These are phyloP conservation scores for Gobiocypris rarus DNA, from an alignment of 2,113 vertebrate genomes.

Conservation along the genomic window DNA sequence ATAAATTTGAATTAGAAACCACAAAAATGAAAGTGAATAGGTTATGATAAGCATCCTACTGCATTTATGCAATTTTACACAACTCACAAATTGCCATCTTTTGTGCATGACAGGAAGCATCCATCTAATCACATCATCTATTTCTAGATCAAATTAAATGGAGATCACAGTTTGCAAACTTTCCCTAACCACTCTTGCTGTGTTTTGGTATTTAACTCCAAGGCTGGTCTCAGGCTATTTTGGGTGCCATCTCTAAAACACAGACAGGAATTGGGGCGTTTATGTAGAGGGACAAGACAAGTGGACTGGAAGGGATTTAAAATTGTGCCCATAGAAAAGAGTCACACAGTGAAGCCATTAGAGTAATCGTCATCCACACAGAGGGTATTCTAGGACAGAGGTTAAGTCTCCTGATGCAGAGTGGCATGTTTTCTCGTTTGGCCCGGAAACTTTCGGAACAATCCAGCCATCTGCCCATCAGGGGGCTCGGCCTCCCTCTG, in stretches of 20 bases:
- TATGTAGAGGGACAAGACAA: constrained; percentile 39
- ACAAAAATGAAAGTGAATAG: neutral
- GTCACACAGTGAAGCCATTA: constrained; percentile 18
- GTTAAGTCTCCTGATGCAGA: constrained; percentile 55
- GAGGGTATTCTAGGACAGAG: constrained; percentile 44
- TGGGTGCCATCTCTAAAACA: neutral
- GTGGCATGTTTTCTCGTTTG: constrained; percentile 63
- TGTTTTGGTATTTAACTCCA: constrained; percentile 9
- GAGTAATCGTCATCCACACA: constrained; percentile 10
- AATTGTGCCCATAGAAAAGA: constrained; percentile 31
- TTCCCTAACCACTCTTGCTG: neutral
- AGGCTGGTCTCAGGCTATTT: constrained; percentile 15
- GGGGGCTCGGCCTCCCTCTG: constrained; percentile 3
- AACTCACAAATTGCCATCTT: neutral
- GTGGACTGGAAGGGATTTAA: constrained; percentile 44
- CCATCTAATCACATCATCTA: neutral
- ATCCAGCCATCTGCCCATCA: constrained; percentile 57
- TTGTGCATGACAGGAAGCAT: neutral
- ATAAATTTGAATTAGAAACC: neutral
- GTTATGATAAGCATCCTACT: neutral
- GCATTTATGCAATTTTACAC: neutral
- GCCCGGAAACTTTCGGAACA: constrained; percentile 45
- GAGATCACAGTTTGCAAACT: neutral
- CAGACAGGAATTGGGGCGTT: constrained; percentile 31
- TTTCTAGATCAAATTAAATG: neutral